These are phyloP conservation scores for Phalanger gymnotis DNA, from an alignment of 2,797 vertebrate genomes.

Conservation along the genomic window DNA sequence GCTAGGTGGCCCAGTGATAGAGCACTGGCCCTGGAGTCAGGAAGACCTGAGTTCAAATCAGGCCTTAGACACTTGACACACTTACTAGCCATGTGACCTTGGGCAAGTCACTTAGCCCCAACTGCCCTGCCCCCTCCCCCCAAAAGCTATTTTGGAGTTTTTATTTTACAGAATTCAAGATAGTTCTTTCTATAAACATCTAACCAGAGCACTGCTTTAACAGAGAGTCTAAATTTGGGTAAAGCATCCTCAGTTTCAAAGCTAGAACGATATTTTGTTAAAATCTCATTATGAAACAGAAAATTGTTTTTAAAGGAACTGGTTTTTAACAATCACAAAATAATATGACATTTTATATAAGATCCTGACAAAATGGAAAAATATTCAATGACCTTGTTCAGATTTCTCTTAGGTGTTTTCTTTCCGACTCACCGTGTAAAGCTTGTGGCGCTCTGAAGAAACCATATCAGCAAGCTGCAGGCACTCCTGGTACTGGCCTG, in stretches of 20 bases:
- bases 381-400: neutral
- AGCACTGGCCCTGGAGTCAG: too few species aligned
- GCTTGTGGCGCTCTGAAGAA: slow-evolving; percentile 93
- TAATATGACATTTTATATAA: neutral
- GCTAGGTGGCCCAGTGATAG: too few species aligned
- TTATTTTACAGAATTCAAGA: neutral
- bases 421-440: slow-evolving; percentile 89
- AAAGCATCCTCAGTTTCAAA: slow-evolving; percentile 1
- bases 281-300: slow-evolving; percentile 3
- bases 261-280: slow-evolving; percentile 24
- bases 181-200: neutral
- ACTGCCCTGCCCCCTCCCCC: too few species aligned
- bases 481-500: slow-evolving; percentile 94
- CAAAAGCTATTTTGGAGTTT: neutral
- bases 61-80: too few species aligned
- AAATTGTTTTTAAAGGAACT: neutral
- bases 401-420: neutral
- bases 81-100: too few species aligned
- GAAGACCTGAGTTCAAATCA: too few species aligned
- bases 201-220: slow-evolving; percentile 6
- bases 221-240: neutral
- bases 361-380: neutral
- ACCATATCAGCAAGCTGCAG: slow-evolving; percentile 94
- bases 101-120: too few species aligned
- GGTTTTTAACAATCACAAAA: neutral